A percentile compares a stretch with the other conserved stretches of the same genome.
Evolutionary conservation across 2,888 invertebrate species (phyloP).

Genomic region (Lottia gigantea): DNA sequence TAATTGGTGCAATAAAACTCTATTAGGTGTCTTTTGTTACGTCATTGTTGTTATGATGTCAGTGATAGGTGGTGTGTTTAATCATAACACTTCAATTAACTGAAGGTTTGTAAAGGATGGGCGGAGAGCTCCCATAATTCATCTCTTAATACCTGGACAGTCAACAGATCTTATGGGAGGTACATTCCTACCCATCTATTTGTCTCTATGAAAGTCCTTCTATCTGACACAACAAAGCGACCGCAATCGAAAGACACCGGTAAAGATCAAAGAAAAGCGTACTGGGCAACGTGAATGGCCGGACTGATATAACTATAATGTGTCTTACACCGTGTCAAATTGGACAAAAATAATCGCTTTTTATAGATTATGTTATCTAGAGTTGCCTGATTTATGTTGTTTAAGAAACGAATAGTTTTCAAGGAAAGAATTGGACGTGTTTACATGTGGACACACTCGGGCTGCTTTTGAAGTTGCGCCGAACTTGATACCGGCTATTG

Average conservation of each 20-base stretch:
- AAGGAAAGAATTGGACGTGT: slow-evolving; percentile 1
- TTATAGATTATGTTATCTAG: slow-evolving; percentile 4
- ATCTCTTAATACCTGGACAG: slow-evolving; percentile 6
- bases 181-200: neutral
- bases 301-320: neutral
- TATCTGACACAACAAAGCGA: slow-evolving; percentile 9
- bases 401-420: neutral
- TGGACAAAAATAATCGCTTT: slow-evolving; percentile 10
- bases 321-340: slow-evolving; percentile 9
- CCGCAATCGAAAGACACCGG: slow-evolving; percentile 7
- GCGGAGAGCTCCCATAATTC: slow-evolving; percentile 5
- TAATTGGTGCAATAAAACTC: slow-evolving; percentile 11
- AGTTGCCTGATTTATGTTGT: slow-evolving; percentile 11
- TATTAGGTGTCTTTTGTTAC: slow-evolving; percentile 4
- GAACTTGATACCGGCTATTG: neutral
- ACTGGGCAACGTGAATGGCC: neutral
- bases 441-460: slow-evolving; percentile 6
- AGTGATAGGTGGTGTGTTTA: neutral
- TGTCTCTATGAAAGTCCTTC: slow-evolving; percentile 1
- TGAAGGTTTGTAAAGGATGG: neutral
- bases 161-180: slow-evolving; percentile 1
- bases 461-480: slow-evolving; percentile 2
- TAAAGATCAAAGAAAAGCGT: neutral
- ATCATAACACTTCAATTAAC: slow-evolving; percentile 5
- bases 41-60: slow-evolving; percentile 9